Evolutionary conservation across 2,113 vertebrate species (phyloP), one percentile per base, ranked within the genome.

Genomic region (Phylloscopus whistleri): DNA sequence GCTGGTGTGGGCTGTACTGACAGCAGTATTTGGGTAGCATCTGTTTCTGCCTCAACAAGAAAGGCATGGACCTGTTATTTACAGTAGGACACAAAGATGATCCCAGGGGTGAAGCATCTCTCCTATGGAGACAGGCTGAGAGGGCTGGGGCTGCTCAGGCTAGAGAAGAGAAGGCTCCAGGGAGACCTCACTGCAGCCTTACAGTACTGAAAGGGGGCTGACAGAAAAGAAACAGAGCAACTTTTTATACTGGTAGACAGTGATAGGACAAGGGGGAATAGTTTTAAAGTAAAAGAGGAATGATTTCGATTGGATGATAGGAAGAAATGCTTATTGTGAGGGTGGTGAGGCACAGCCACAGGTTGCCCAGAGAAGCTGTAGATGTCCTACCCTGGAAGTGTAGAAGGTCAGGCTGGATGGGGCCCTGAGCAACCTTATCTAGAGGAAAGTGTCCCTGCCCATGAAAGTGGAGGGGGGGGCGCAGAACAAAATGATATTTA

Each of bases 401-500:
- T 30, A 17, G 11, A 46, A 49, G 13, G 19, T 8, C 33, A 62
- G 37, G 23, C 3, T 62, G 33, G 28, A 68, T 75, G 33, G 8
- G 10, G 10, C 22, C 28, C 20, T 53, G 20, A 46, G 17, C 39
- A 75, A 60, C 13, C 28, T 39, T 10, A 52, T 8, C 5, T 46
- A n/a, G 33, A 24, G 16, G 33, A 51, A 60, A 19, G 7, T 23
- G 16, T 28, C 46, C 19, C 37, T 52, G 44, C 9, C 28, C 37
- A 39, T 46, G 23, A 41, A 35, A 85, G 15, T 13, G 0, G 3
- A 6, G n/a, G 2, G 2, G 16, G 5, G 17, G 44, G 44, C 7
- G 12, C 8, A 35, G 52, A 67, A 74, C 23, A 53, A 39, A 28
- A 60, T 21, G 6, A 21, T 60, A 52, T 53, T 82, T 68, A 41